A percentile compares a stretch with the other conserved stretches of the same genome.
These are phyloP conservation scores for Bubo scandiacus DNA, from an alignment of 2,113 vertebrate species.

Conservation along the genomic window DNA sequence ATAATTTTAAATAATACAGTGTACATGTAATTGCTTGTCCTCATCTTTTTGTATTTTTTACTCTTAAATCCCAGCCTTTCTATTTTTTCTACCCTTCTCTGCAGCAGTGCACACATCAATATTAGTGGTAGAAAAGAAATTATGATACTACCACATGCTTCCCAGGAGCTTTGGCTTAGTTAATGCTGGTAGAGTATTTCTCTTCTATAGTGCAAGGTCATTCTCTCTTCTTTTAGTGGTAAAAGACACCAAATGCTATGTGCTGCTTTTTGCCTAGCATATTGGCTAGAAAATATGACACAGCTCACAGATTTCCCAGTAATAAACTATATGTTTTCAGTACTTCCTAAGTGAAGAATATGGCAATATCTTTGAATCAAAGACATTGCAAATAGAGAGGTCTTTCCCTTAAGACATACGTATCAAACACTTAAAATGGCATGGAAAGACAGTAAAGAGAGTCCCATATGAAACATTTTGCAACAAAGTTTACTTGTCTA, in stretches of 20 bases:
- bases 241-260: not conserved
- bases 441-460: not conserved
- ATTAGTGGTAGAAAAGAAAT: not conserved
- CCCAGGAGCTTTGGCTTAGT: constrained; percentile 8
- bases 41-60: not conserved
- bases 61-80: not conserved
- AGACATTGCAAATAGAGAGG: not conserved
- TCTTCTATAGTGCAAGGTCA: not conserved
- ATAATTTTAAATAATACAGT: not conserved
- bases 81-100: not conserved
- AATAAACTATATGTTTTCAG: constrained; percentile 2
- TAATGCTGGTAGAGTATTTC: constrained; percentile 6
- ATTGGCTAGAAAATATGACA: not conserved
- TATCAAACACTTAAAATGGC: constrained; percentile 20
- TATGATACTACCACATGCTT: not conserved
- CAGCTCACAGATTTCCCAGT: not conserved
- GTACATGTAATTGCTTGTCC: not conserved
- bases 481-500: not conserved
- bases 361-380: constrained; percentile 34
- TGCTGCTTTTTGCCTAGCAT: not conserved
- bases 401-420: not conserved
- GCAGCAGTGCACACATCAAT: not conserved
- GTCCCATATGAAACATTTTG: not conserved
- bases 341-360: not conserved
- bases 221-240: not conserved